These are phyloP conservation scores for Isurus oxyrinchus DNA, from an alignment of 2,113 vertebrate genomes.

Conservation along the genomic window DNA sequence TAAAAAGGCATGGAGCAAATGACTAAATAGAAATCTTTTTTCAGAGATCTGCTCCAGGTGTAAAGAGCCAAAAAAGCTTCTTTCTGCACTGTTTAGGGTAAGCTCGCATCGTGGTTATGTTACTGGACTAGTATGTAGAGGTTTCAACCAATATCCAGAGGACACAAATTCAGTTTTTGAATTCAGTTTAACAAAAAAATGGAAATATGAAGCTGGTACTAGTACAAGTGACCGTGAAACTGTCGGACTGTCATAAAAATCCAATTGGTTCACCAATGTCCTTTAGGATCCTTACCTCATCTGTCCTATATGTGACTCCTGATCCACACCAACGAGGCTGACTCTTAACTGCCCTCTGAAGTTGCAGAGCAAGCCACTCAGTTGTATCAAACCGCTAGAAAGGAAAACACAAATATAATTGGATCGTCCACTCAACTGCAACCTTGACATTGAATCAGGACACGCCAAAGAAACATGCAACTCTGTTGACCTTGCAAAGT, in stretches of 20 bases:
- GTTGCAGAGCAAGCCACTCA: background rate
- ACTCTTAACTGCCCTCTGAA: background rate
- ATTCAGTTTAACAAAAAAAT: background rate
- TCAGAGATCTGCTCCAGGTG: background rate
- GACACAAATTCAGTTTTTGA: background rate
- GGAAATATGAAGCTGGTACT: background rate
- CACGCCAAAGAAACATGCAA: background rate
- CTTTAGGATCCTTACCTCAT: background rate
- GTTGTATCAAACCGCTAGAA: background rate
- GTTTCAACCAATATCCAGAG: background rate
- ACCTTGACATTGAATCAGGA: background rate
- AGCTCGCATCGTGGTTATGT: background rate
- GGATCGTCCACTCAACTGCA: background rate
- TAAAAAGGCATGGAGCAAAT: background rate
- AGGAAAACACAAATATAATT: background rate
- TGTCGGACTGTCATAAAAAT: background rate
- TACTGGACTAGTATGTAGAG: background rate
- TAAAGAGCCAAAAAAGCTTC: background rate
- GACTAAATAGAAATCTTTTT: background rate
- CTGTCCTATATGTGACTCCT: background rate
- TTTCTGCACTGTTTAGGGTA: background rate
- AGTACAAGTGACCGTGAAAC: background rate
- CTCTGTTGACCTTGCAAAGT: background rate
- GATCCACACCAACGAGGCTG: background rate
- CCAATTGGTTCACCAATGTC: background rate